Evolutionary conservation across 2,113 vertebrate genomes (phyloP), one percentile per base, ranked within the genome.

Genomic region (Synodontis membranacea): DNA sequence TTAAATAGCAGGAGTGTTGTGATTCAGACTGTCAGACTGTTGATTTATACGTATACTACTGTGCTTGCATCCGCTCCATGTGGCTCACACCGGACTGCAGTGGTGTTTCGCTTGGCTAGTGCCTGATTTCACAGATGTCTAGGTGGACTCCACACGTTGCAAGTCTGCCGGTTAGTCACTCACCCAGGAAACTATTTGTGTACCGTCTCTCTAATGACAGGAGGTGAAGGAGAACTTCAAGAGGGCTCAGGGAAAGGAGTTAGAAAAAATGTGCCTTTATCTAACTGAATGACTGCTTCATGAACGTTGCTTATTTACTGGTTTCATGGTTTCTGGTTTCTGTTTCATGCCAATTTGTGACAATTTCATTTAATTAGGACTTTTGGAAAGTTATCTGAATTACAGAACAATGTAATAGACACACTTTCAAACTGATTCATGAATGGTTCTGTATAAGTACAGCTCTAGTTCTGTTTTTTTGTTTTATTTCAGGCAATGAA

Each of bases 131-230:
- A 90, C 92, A 92, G 81, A 91, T 92, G 90, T 91, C 91, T 88
- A 56, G 84, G 88, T 91, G 88, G 90, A 92, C 89, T 90, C 81
- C 76, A 76, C 58, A 74, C 79, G 89, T 92, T 64, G 90, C 84
- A 87, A 28, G 64, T 64, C 92, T 92, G 90, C 85, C 86, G 81
- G 80, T 34, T 87, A 90, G 91, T 93, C 93, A 92, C 84, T 94
- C 92, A 91, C 87, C 91, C 90, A 78, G 50, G 79, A 86, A 17
- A 86, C 85, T 86, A 86, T 91, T 93, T 87, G 89, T 86, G 87
- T 80, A 84, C 91, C 93, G 93, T 93, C 90, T 93, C 89, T 93
- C 93, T 93, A 94, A 94, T 91, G 92, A 92, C 93, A 94, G 93
- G 92, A 94, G 92, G 93, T 93, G 88, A 90, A 89, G 75, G 87